Evolutionary conservation across 2,113 vertebrate genomes (phyloP).

Genomic region (Atractosteus spatula): DNA sequence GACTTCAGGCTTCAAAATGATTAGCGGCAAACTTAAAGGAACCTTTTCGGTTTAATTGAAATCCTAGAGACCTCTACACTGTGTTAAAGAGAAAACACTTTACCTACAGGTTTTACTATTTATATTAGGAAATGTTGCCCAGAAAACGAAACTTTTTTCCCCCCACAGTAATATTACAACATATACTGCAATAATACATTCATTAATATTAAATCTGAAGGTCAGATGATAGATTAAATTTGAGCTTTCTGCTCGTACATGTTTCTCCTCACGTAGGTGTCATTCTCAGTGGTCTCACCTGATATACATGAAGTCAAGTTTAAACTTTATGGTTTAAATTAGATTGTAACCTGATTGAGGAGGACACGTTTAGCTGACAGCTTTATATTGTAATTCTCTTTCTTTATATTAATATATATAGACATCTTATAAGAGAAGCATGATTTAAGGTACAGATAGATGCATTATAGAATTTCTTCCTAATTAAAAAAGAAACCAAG

Average conservation of each 20-base stretch:
- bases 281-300: constrained; percentile 35
- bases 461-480: background rate
- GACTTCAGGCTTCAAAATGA: background rate
- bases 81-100: too few relatives aligned
- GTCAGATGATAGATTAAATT: constrained; percentile 5
- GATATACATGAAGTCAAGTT: constrained; percentile 48
- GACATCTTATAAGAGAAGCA: too few relatives aligned
- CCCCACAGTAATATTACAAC: too few relatives aligned
- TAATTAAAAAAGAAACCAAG: background rate
- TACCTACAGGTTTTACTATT: too few relatives aligned
- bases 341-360: constrained; percentile 47
- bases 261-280: constrained; percentile 6
- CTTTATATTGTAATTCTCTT: too few relatives aligned
- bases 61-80: background rate
- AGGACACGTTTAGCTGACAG: constrained; percentile 45
- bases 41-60: constrained; percentile 1
- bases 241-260: constrained; percentile 10
- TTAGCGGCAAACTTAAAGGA: background rate
- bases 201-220: too few relatives aligned
- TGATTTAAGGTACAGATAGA: too few relatives aligned
- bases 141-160: too few relatives aligned
- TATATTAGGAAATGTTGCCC: too few relatives aligned
- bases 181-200: too few relatives aligned
- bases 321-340: constrained; percentile 44
- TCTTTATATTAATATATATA: too few relatives aligned